Evolutionary conservation across 2,888 invertebrate genomes (phyloP).

Genomic region (Osmoderma eremita): DNA sequence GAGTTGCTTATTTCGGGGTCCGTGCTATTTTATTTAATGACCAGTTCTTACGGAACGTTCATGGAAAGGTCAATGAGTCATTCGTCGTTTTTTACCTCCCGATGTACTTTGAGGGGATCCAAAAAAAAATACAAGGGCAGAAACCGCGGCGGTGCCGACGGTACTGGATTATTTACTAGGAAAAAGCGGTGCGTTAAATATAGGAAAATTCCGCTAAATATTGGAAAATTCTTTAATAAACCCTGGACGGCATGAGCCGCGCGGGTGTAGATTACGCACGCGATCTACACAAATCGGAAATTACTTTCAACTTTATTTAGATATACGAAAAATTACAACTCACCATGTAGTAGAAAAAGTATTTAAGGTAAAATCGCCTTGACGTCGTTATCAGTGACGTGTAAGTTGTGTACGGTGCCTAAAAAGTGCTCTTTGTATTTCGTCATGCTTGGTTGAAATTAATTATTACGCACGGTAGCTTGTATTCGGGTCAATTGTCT

Average conservation of each 20-base stretch:
- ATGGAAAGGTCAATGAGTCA: too few species aligned
- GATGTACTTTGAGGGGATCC: too few species aligned
- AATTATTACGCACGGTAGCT: neutral
- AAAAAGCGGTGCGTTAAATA: slow-evolving; percentile 6
- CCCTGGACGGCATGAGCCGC: neutral
- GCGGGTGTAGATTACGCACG: slow-evolving; percentile 13
- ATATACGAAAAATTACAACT: slow-evolving; percentile 13
- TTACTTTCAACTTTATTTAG: slow-evolving; percentile 21
- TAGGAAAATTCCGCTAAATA: slow-evolving; percentile 25
- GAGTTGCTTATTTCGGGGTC: too few species aligned
- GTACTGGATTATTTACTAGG: neutral
- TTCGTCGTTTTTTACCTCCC: too few species aligned
- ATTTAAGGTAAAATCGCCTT: too few species aligned
- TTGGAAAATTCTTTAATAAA: slow-evolving; percentile 25
- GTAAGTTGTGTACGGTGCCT: too few species aligned
- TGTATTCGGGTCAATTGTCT: slow-evolving; percentile 19
- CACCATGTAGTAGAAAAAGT: too few species aligned
- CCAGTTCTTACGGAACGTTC: too few species aligned
- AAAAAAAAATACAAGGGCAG: too few species aligned
- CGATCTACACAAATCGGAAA: slow-evolving; percentile 21
- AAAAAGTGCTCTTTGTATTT: neutral
- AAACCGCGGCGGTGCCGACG: neutral
- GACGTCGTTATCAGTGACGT: too few species aligned
- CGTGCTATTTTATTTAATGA: too few species aligned
- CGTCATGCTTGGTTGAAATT: neutral